These are phyloP conservation scores for Mustelus asterias DNA, from an alignment of 2,113 vertebrate genomes.

Conservation along the genomic window DNA sequence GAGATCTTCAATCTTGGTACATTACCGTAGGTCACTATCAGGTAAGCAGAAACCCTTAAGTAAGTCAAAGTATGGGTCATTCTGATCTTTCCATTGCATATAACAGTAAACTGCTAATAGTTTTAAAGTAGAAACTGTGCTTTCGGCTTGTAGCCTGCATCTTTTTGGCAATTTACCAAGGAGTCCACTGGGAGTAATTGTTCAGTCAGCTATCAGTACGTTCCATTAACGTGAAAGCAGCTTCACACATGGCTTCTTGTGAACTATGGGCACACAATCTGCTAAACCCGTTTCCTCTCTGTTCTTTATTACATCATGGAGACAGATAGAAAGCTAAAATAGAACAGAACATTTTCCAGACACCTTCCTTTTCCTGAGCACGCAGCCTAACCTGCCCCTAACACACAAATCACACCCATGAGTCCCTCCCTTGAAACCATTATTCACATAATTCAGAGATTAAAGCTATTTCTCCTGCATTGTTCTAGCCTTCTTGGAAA, in stretches of 20 bases:
- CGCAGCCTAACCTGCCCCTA: neutral
- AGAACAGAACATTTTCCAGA: slow-evolving; percentile 19
- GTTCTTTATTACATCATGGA: neutral
- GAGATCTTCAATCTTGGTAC: neutral
- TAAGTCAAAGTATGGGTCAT: neutral
- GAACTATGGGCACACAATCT: neutral
- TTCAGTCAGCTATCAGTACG: neutral
- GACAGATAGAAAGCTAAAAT: slow-evolving; percentile 19
- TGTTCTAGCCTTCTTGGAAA: neutral
- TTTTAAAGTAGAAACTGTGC: neutral
- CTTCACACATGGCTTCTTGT: slow-evolving; percentile 17
- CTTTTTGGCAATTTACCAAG: neutral
- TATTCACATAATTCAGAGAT: neutral
- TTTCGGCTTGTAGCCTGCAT: neutral
- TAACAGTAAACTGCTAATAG: neutral
- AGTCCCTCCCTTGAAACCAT: slow-evolving; percentile 26
- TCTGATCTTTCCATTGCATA: neutral
- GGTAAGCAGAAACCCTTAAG: neutral
- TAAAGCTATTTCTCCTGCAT: neutral
- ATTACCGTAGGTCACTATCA: neutral
- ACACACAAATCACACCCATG: neutral
- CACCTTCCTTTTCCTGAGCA: neutral
- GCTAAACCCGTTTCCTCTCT: neutral
- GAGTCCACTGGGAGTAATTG: neutral
- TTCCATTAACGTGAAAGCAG: neutral